Evolutionary conservation across 2,797 vertebrate genomes (phyloP).

Genomic region (Hafferia zeledoni): DNA sequence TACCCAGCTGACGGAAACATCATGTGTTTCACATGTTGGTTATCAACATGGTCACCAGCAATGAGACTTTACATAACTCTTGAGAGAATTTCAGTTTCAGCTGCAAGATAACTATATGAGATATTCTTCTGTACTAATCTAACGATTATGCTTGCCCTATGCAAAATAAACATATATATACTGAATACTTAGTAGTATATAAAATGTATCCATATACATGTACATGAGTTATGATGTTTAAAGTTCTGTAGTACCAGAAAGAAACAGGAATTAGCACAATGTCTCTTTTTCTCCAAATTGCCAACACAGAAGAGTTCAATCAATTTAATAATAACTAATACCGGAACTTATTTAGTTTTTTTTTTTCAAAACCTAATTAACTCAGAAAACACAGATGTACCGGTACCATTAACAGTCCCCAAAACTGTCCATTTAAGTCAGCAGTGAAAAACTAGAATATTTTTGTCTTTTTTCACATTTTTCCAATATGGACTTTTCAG

Average conservation of each 20-base stretch:
- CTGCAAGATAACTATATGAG: not conserved
- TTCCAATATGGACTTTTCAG: not conserved
- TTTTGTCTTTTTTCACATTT: not conserved
- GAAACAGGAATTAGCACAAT: not conserved
- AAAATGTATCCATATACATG: not conserved
- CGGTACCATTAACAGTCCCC: not conserved
- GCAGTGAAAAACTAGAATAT: not conserved
- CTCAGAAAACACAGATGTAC: not conserved
- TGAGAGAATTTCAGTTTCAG: not conserved
- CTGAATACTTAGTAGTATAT: not conserved
- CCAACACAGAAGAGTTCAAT: not conserved
- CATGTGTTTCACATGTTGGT: not conserved
- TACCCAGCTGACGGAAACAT: not conserved
- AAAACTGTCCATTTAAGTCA: not conserved
- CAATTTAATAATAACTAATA: not conserved
- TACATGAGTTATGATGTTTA: not conserved
- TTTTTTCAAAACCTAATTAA: not conserved
- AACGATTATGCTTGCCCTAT: not conserved
- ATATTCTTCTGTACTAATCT: not conserved
- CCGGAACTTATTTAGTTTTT: not conserved
- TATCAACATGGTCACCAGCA: not conserved
- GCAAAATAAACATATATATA: not conserved
- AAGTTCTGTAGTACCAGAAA: not conserved
- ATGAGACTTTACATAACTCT: not conserved
- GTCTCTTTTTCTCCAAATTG: not conserved